Base-by-base conservation (phyloP, 2,888 invertebrate species). In the Dicyrtomina minuta region DNA sequence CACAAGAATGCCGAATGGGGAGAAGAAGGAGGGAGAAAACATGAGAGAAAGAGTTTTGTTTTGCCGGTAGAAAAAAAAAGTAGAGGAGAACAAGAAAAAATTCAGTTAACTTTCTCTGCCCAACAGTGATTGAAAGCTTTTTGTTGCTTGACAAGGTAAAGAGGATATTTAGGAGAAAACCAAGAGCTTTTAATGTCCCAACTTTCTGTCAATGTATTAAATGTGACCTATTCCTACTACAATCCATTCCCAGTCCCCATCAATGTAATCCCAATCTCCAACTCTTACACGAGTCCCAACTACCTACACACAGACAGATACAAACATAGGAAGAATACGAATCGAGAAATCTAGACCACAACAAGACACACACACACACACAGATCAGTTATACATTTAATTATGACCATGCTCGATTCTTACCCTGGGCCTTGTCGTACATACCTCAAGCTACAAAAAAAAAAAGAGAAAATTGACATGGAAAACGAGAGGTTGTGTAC, bases 91-190 rank as follows among this genome's bases (percentile, higher is more conserved):
- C 15, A 59, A 26, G 55, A 55, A 26, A 55, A 55, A 55, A 55
- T 55, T 41, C 22, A 58, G 41, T 58, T 58, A 41, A 58, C 58
- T 58, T 58, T 58, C 41, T 58, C 56, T 56, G 1, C 26, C 62
- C 62, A 49, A 55, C 70, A 33, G 70, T 70, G 70, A 70, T 70
- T 66, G 70, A 66, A 66, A 70, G 66, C 61, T 61, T 66, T 61
- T 66, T 70, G 70, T 66, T 66, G 61, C 49, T 62, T 53, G 60
- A 66, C 66, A 70, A 70, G 70, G 70, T 70, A 70, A 66, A 66
- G 66, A 70, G 66, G 70, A 70, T 70, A 66, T 65, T 70, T 70
- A 70, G 66, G 66, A 53, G 33, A 33, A 33, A 33, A 33, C 4
- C 33, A 33, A 56, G 46, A 55, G 53, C 53, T 66, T 60, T 60